A percentile compares a stretch with the other conserved stretches of the same genome.
Conservation (phyloP, 2,113 vertebrate genomes). For the Clarias gariepinus region DNA sequence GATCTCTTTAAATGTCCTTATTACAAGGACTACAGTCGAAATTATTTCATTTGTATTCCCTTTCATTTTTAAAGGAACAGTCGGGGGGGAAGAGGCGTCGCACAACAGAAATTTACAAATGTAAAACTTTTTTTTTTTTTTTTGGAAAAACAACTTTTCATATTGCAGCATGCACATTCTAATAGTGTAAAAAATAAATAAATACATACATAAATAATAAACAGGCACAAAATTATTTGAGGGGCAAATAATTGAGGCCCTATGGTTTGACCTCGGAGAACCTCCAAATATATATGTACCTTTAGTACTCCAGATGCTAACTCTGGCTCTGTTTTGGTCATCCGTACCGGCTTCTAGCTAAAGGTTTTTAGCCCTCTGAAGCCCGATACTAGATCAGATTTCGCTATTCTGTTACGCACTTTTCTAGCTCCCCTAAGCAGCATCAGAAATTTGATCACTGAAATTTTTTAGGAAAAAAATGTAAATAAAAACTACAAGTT, state of each 20-base stretch:
- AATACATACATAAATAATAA: constrained; percentile 44
- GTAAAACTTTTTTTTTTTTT: constrained; percentile 25
- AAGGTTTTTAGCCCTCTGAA: background rate
- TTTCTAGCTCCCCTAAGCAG: constrained; percentile 3
- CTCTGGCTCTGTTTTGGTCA: constrained; percentile 46
- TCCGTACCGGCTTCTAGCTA: constrained; percentile 22
- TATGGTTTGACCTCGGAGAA: constrained; percentile 12
- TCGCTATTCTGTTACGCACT: background rate
- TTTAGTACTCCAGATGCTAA: constrained; percentile 36
- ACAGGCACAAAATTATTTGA: constrained; percentile 42
- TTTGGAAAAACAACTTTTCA: constrained; percentile 31
- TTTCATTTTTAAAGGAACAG: constrained; percentile 40
- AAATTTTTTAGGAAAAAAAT: constrained; percentile 32
- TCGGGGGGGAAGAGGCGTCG: constrained; percentile 10
- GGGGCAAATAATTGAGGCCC: constrained; percentile 26
- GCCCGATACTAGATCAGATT: constrained; percentile 36
- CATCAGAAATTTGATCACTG: constrained; percentile 35
- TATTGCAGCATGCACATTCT: constrained; percentile 49
- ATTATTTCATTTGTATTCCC: constrained; percentile 20
- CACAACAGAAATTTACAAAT: constrained; percentile 45
- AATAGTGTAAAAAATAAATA: constrained; percentile 43
- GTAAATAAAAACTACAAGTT: constrained; percentile 48
- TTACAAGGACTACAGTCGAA: constrained; percentile 27
- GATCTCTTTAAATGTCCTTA: constrained; percentile 35
- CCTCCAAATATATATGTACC: constrained; percentile 9